Evolutionary conservation across 2,888 invertebrate species (phyloP), one percentile per base, ranked within the genome.

Genomic region (Bellardia pandia): DNA sequence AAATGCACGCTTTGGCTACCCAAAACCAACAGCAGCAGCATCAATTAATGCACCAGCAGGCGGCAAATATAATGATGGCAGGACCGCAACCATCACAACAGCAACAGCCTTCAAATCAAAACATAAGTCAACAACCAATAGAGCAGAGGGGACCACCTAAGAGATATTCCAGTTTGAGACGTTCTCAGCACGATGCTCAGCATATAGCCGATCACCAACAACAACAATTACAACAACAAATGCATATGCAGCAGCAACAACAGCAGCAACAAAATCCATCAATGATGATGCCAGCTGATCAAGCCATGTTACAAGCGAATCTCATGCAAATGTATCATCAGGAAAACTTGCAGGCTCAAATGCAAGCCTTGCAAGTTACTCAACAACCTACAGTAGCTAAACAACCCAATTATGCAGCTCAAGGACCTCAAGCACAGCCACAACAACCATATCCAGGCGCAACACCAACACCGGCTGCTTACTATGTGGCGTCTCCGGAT

Each of bases 141-240:
- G 94, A 94, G 90, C 92, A 93, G 64, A 92, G 91, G 85, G 93
- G 93, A 33, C 94, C 95, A 88, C 95, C 96, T 9, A 96, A 96
- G 90, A 94, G 96, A 37, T 96, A 96, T 91, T 96, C 96, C 3
- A 95, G 95, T 82, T 94, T 96, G 90, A 94, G 96, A 42, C 91
- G 92, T 33, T 90, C 92, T 4, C 93, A 93, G 81, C 93, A 93
- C 74, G 93, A 93, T 80, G 90, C 88, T 33, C 90, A 90, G 48
- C 91, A 91, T 40, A 71, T 91, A 51, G 89, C 90, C 45, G 90
- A 90, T 72, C 91, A 91, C 42, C 90, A 91, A 66, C 89, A 91
- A 85, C 86, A 91, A 82, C 90, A 91, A 74, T 86, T 91, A 79
- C 91, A 91, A 53, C 90, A 90, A 40, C 92, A 91, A 85, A 88